Conservation (phyloP, 2,888 invertebrate species). For the Volucella inanis region DNA sequence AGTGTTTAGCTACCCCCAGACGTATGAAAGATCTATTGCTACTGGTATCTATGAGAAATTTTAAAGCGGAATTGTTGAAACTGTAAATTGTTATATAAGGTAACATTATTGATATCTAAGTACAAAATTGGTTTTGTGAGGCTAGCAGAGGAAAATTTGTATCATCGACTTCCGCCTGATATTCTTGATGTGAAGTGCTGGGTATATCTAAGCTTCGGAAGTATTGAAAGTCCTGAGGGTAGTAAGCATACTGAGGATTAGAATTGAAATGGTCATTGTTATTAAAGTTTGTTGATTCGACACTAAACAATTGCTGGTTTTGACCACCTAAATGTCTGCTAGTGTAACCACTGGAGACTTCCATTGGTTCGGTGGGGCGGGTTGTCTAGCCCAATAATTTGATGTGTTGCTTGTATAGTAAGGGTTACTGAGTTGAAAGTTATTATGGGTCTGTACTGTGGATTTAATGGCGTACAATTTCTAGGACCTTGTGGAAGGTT, state of each 20-base stretch:
- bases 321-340: background rate
- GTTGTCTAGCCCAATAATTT: background rate
- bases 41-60: slow-evolving; percentile 37
- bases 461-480: background rate
- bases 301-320: background rate
- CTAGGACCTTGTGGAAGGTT: background rate
- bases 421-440: background rate
- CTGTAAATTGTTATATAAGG: slow-evolving; percentile 32
- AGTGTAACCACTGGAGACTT: background rate
- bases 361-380: background rate
- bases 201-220: background rate
- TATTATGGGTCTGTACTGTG: background rate
- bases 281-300: background rate
- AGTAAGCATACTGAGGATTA: background rate
- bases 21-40: slow-evolving; percentile 53
- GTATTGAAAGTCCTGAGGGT: background rate
- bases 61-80: slow-evolving; percentile 12
- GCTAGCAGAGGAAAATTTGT: no score
- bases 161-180: no score
- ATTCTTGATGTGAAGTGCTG: background rate
- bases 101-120: no score
- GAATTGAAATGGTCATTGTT: background rate
- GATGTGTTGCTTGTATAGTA: background rate
- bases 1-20: slow-evolving; percentile 27
- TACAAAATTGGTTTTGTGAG: no score